Conservation (phyloP, 2,797 vertebrate species). For the Psittacula derbiana region DNA sequence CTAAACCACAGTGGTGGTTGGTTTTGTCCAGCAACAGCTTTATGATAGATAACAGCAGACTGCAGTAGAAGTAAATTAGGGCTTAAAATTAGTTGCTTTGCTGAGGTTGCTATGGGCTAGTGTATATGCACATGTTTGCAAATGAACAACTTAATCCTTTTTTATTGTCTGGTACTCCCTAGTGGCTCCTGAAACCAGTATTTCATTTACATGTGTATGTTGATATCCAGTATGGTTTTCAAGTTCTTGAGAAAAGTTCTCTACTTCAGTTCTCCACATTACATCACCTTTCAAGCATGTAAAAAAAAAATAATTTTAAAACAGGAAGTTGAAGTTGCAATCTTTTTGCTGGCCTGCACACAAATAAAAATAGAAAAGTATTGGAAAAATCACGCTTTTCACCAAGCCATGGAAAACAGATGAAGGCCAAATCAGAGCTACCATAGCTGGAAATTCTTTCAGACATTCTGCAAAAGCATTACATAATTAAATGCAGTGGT, state of each 20-base stretch:
- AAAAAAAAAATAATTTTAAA: conserved; percentile 43
- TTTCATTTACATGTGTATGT: neutral
- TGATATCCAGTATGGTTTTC: neutral
- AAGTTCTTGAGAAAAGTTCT: neutral
- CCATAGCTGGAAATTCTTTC: conserved; percentile 43
- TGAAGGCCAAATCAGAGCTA: conserved; percentile 48
- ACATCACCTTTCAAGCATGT: conserved; percentile 21
- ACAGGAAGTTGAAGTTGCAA: conserved; percentile 28
- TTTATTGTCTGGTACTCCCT: neutral
- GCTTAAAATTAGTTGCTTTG: neutral
- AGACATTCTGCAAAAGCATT: conserved; percentile 27
- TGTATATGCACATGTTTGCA: neutral
- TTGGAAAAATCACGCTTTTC: conserved; percentile 46
- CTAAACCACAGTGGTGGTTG: neutral
- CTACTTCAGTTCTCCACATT: neutral
- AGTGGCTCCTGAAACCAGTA: neutral
- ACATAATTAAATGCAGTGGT: conserved; percentile 9
- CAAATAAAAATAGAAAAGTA: conserved; percentile 36
- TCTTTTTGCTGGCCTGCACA: conserved; percentile 29
- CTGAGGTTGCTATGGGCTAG: neutral
- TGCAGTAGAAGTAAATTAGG: neutral
- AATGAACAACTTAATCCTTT: neutral
- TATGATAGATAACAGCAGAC: neutral
- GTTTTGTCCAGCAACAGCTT: neutral
- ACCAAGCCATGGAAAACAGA: conserved; percentile 43